Evolutionary conservation across 2,797 vertebrate species (phyloP), one percentile per base, ranked within the genome.

Genomic region (Chaunax sp.): DNA sequence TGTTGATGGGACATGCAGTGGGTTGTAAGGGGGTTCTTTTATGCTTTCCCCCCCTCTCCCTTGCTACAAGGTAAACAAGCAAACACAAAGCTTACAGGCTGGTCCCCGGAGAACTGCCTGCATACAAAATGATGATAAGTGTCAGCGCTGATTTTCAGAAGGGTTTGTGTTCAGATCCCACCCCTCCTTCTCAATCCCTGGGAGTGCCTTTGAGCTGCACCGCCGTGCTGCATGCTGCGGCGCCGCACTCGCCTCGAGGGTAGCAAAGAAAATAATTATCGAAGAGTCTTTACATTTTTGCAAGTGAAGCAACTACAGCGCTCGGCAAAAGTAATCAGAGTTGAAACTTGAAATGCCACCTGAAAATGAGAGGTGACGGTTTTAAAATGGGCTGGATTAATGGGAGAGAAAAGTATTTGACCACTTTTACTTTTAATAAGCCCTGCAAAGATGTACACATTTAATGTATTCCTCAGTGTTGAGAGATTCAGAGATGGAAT

Each of bases 81-180:
- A 69, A 72, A 82, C 80, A 72, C 75, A 74, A 81, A 89, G 85
- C 84, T 82, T 87, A 89, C 79, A 76, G 76, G 83, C 77, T 56
- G 64, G 33, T 88, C 89, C 82, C 88, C 0, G 43, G 85, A 88
- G 90, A 82, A 57, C 80, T 41, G 74, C 80, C 71, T 79, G 88
- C 80, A 86, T 86, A 89, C 87, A 89, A 90, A 92, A 89, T 43
- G 84, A 77, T 72, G 77, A 83, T 88, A 77, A 86, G 83, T 90
- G 87, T 92, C 92, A 87, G 82, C 73, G n/a, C 74, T 89, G 90
- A 91, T 93, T 92, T 40, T 87, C 72, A 83, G 72, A 83, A 78
- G 80, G 71, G 78, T 80, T 79, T 26, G 26, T 67, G 84, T 74
- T 92, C 83, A 80, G 64, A 84, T 87, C 77, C 81, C 50, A 53